phyloP scores from a whole-genome alignment of 2,888 invertebrate genomes.

The Blera fallax region DNA sequence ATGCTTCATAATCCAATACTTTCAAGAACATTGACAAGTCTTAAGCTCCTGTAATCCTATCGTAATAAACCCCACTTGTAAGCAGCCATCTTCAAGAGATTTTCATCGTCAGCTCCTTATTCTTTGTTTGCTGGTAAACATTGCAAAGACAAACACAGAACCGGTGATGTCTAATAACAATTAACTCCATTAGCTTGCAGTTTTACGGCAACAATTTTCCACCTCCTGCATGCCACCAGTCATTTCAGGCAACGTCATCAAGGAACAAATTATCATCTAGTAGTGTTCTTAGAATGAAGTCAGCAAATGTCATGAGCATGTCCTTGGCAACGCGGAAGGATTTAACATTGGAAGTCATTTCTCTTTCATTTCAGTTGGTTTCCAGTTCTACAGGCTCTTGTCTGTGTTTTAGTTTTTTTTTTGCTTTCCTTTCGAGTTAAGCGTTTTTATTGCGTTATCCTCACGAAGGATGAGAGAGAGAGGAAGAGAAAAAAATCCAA shows the following conservation, averaged over 20 bases:
- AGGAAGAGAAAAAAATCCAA: no score
- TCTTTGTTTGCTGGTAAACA: background rate
- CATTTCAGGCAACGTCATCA: conserved; percentile 15
- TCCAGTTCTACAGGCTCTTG: conserved; percentile 3
- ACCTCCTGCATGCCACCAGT: background rate
- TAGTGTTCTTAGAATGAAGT: conserved; percentile 7
- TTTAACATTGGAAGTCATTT: conserved; percentile 18
- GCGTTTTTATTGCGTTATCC: conserved; percentile 19
- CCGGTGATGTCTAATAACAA: conserved; percentile 45
- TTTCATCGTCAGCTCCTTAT: background rate
- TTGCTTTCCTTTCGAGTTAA: background rate
- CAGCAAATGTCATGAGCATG: conserved; percentile 46
- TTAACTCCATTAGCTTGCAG: conserved; percentile 51
- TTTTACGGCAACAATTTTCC: conserved; percentile 13
- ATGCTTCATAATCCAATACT: conserved; percentile 1
- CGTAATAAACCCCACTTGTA: conserved; percentile 30
- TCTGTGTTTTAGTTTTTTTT: background rate
- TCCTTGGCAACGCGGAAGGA: conserved; percentile 11
- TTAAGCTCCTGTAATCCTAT: conserved; percentile 33
- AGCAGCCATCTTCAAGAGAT: background rate
- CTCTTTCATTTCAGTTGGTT: conserved; percentile 25
- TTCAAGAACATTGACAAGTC: conserved; percentile 16
- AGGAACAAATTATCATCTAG: conserved; percentile 34
- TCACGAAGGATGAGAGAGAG: conserved; percentile 2
- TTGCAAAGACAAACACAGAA: background rate